Conservation (phyloP, 2,797 vertebrate species). For the Siniperca scherzeri region DNA sequence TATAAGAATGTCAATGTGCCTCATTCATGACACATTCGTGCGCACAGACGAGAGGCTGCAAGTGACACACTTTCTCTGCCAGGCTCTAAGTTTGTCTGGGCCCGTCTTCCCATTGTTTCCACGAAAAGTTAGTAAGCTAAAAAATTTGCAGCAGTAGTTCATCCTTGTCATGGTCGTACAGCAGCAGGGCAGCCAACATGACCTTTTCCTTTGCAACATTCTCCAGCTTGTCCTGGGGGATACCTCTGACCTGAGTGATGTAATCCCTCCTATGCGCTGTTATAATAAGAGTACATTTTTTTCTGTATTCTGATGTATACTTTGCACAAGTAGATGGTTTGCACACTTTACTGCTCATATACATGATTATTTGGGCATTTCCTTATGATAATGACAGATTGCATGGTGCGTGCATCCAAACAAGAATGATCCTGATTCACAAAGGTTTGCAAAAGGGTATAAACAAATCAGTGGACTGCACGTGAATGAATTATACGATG, state of each 20-base stretch:
- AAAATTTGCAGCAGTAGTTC: neutral
- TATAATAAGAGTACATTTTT: neutral
- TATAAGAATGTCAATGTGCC: neutral
- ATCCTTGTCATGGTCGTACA: neutral
- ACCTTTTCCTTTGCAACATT: conserved; percentile 44
- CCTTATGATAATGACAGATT: neutral
- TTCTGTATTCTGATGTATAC: neutral
- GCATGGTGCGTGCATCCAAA: neutral
- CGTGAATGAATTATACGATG: neutral
- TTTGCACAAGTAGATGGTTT: conserved; percentile 4
- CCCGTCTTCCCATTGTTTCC: neutral
- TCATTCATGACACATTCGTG: conserved; percentile 1
- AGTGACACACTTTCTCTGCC: conserved; percentile 2
- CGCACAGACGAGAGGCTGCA: neutral
- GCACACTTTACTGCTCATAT: neutral
- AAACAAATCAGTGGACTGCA: neutral
- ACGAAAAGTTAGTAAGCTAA: neutral
- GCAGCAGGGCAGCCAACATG: neutral
- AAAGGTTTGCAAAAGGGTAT: neutral
- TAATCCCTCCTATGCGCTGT: neutral
- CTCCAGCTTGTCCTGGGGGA: conserved; percentile 11
- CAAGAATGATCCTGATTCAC: neutral
- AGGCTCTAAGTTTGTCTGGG: neutral
- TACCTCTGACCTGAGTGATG: conserved; percentile 18
- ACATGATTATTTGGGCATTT: neutral